Conservation (phyloP, 2,113 vertebrate genomes). For the Otis tarda region DNA sequence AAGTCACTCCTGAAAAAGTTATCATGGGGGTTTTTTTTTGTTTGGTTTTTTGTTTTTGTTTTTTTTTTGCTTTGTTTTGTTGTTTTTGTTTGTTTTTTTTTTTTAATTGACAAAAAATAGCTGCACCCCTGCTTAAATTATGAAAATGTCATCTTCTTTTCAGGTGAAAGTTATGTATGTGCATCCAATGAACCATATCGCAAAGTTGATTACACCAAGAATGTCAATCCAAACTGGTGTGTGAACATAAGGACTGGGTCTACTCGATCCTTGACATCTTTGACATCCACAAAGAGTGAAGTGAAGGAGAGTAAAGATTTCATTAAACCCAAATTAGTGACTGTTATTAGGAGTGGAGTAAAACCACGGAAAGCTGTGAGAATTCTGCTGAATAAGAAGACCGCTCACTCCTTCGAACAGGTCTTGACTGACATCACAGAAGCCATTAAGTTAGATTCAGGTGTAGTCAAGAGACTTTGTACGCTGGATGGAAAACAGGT, state of each 20-base stretch:
- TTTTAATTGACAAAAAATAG: neutral
- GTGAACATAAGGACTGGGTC: slow-evolving; percentile 86
- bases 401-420: slow-evolving; percentile 96
- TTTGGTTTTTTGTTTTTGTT: no score
- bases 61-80: neutral
- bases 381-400: slow-evolving; percentile 97
- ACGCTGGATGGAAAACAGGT: slow-evolving; percentile 97
- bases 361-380: slow-evolving; percentile 96
- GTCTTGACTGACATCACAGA: slow-evolving; percentile 97
- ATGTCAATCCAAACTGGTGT: slow-evolving; percentile 95
- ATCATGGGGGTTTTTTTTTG: no score
- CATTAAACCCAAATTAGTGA: slow-evolving; percentile 96
- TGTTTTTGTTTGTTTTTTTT: neutral
- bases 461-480: slow-evolving; percentile 92
- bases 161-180: slow-evolving; percentile 98
- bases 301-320: slow-evolving; percentile 90
- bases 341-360: slow-evolving; percentile 94
- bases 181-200: slow-evolving; percentile 93
- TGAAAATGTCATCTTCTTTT: neutral
- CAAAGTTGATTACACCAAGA: slow-evolving; percentile 95
- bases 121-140: neutral
- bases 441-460: slow-evolving; percentile 96
- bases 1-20: neutral
- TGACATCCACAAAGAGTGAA: slow-evolving; percentile 80
- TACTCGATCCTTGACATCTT: slow-evolving; percentile 81